A percentile compares a stretch with the other conserved stretches of the same genome.
Conservation (phyloP, 2,888 invertebrate genomes). For the Cheilosia scutellata region DNA sequence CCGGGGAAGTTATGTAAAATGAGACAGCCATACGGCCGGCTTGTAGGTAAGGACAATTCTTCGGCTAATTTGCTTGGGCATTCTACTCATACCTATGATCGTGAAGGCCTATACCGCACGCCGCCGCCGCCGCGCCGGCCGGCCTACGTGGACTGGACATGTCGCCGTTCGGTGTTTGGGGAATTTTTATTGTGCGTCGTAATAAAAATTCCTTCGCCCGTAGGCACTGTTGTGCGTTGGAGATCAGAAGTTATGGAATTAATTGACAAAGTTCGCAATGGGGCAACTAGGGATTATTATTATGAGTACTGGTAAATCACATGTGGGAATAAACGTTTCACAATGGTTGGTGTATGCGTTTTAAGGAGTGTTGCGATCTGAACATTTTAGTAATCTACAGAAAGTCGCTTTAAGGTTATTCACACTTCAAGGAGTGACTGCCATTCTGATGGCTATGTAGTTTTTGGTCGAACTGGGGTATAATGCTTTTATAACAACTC, state of each 20-base stretch:
- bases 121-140: too few species aligned
- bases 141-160: conserved; percentile 25
- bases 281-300: background rate
- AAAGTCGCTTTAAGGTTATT: too few species aligned
- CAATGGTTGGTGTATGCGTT: too few species aligned
- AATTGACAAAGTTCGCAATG: conserved; percentile 15
- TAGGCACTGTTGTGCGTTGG: background rate
- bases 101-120: background rate
- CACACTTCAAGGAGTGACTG: too few species aligned
- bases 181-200: conserved; percentile 62
- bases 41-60: conserved; percentile 33
- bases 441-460: too few species aligned
- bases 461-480: too few species aligned
- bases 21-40: conserved; percentile 31
- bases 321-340: background rate
- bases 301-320: background rate
- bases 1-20: conserved; percentile 55
- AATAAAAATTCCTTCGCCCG: conserved; percentile 60
- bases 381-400: too few species aligned
- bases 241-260: conserved; percentile 18
- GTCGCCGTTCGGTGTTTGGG: conserved; percentile 25
- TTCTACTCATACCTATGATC: background rate
- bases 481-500: too few species aligned
- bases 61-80: conserved; percentile 41
- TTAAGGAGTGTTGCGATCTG: too few species aligned